A percentile compares a stretch with the other conserved stretches of the same genome.
phyloP scores from a whole-genome alignment of 2,797 vertebrate genomes.

The Parotocinclus haroldoi region DNA sequence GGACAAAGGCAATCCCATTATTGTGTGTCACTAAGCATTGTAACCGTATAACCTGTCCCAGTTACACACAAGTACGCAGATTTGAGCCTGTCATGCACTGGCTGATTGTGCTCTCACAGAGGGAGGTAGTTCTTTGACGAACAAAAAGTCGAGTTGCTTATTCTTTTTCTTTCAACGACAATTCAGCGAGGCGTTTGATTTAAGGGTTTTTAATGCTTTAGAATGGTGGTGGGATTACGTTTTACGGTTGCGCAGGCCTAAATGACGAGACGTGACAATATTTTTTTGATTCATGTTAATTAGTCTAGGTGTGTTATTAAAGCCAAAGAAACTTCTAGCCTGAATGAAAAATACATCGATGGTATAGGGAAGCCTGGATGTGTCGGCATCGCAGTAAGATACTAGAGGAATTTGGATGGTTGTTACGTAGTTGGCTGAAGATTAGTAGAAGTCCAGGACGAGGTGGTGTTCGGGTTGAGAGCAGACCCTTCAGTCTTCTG shows the following conservation, averaged over 20 bases:
- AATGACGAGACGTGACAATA: conserved; percentile 15
- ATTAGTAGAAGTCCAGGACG: neutral
- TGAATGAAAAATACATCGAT: conserved; percentile 54
- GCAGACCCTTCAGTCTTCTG: conserved; percentile 41
- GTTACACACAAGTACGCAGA: no score
- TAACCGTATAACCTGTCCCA: no score
- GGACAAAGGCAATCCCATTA: no score
- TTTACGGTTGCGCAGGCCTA: neutral
- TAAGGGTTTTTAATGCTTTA: neutral
- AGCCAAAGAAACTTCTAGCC: conserved; percentile 71
- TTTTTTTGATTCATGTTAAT: conserved; percentile 15
- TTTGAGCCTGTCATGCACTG: no score
- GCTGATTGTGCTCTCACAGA: no score
- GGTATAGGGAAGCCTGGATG: neutral
- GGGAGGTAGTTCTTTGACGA: no score
- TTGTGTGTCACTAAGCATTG: no score
- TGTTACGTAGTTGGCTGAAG: conserved; percentile 9
- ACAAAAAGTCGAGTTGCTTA: no score
- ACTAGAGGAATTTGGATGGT: neutral
- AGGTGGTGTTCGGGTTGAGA: conserved; percentile 11
- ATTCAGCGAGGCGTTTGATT: no score
- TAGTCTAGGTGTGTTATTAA: conserved; percentile 51
- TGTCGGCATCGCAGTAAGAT: no score
- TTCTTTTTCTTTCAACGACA: no score
- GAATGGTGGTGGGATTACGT: conserved; percentile 14